Percentiles rank a stretch among this genome's conserved stretches.
Conservation (phyloP, 2,888 invertebrate genomes). For the Myopa tessellatipennis region DNA sequence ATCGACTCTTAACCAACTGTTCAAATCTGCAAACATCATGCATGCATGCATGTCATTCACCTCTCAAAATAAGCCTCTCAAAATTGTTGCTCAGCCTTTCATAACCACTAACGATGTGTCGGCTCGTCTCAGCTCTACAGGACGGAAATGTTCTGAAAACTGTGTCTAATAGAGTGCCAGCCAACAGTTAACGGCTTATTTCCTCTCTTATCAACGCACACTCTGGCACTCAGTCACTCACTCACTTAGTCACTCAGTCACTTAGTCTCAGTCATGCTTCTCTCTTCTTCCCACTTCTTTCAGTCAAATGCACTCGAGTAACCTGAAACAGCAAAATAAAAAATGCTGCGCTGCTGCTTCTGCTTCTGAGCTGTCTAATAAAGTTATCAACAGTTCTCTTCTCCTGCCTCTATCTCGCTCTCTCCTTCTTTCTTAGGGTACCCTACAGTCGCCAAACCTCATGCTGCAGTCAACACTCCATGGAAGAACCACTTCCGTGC, state of each 20-base stretch:
- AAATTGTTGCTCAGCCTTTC: neutral
- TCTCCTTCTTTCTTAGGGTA: too few relatives aligned
- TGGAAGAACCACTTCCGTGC: constrained; percentile 35
- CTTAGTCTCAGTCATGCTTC: neutral
- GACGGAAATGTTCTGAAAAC: constrained; percentile 24
- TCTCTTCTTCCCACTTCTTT: neutral
- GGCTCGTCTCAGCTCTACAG: neutral
- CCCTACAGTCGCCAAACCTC: constrained; percentile 1
- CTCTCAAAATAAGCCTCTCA: neutral
- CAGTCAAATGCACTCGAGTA: neutral
- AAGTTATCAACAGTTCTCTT: constrained; percentile 34
- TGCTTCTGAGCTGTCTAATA: constrained; percentile 31
- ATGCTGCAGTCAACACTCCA: neutral
- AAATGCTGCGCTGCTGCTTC: neutral
- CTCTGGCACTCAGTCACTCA: neutral
- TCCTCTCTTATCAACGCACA: neutral
- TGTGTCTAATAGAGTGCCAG: neutral
- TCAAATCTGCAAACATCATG: neutral
- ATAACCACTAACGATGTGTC: neutral
- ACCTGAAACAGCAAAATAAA: neutral
- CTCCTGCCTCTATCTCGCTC: neutral
- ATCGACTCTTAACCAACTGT: neutral
- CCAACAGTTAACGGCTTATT: neutral
- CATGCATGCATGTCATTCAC: neutral
- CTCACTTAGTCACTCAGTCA: neutral